Conservation (phyloP, 2,113 vertebrate genomes). For the Junco hyemalis region DNA sequence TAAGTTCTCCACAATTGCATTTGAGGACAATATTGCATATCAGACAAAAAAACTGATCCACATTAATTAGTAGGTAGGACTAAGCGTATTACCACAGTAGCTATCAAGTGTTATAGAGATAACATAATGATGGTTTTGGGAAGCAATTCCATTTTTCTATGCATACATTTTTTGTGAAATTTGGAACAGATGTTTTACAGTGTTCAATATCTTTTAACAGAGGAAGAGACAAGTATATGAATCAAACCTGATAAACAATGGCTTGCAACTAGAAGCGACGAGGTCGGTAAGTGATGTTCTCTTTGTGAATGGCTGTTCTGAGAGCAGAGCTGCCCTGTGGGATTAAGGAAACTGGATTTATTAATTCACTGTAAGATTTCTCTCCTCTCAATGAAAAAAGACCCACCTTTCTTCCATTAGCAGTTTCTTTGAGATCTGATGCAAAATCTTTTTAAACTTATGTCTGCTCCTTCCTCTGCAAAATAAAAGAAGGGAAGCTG, state of each 20-base stretch:
- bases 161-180: neutral
- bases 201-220: conserved; percentile 69
- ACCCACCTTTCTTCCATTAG: neutral
- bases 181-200: neutral
- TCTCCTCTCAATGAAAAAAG: neutral
- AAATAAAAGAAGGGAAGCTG: neutral
- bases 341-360: neutral
- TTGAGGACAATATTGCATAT: neutral
- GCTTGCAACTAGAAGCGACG: conserved; percentile 87
- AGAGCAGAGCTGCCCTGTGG: neutral
- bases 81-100: neutral
- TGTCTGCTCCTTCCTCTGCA: neutral
- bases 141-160: neutral
- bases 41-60: neutral
- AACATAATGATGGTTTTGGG: neutral
- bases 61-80: neutral
- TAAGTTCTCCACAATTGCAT: neutral
- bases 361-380: neutral
- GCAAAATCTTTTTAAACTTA: neutral
- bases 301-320: neutral
- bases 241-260: conserved; percentile 84
- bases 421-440: neutral
- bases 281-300: conserved; percentile 79
- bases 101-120: neutral
- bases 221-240: conserved; percentile 86